Percentiles rank a stretch among this genome's conserved stretches.
These are phyloP conservation scores for Apogon hyalosoma DNA, from an alignment of 2,797 vertebrate species.

Conservation along the genomic window DNA sequence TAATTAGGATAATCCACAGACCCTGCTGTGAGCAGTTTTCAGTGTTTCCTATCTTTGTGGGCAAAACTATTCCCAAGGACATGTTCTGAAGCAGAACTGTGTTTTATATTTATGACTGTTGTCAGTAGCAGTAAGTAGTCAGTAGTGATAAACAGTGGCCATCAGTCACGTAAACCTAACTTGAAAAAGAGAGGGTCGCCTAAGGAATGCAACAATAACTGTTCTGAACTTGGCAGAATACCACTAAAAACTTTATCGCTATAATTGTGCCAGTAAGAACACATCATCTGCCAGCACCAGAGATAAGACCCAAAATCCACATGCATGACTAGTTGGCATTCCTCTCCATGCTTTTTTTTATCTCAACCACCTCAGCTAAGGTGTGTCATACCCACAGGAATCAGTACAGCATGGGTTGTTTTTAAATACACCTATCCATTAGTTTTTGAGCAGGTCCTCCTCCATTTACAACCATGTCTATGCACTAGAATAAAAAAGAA, in stretches of 20 bases:
- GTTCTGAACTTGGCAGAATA: conserved; percentile 7
- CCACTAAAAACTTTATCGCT: background rate
- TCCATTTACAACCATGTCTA: too few species aligned
- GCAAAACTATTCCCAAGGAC: background rate
- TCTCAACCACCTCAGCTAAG: too few species aligned
- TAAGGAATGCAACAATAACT: conserved; percentile 2
- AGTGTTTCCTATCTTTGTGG: background rate
- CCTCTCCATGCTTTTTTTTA: too few species aligned
- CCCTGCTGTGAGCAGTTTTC: conserved; percentile 12
- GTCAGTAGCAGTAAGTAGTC: background rate
- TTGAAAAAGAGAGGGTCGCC: background rate
- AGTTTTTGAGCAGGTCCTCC: too few species aligned
- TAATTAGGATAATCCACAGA: conserved; percentile 29
- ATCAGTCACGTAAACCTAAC: conserved; percentile 5
- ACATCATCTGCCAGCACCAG: background rate
- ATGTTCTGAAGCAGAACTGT: conserved; percentile 4
- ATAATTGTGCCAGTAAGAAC: conserved; percentile 3
- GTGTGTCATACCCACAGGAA: too few species aligned
- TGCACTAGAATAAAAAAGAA: too few species aligned
- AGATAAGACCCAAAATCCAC: background rate
- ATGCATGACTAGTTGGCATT: too few species aligned
- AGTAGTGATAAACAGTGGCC: conserved; percentile 17
- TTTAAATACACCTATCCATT: too few species aligned
- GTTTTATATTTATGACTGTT: background rate
- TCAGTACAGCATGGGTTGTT: too few species aligned